These are phyloP conservation scores for Trichogramma pretiosum DNA, from an alignment of 1,140 invertebrate genomes.

Conservation along the genomic window DNA sequence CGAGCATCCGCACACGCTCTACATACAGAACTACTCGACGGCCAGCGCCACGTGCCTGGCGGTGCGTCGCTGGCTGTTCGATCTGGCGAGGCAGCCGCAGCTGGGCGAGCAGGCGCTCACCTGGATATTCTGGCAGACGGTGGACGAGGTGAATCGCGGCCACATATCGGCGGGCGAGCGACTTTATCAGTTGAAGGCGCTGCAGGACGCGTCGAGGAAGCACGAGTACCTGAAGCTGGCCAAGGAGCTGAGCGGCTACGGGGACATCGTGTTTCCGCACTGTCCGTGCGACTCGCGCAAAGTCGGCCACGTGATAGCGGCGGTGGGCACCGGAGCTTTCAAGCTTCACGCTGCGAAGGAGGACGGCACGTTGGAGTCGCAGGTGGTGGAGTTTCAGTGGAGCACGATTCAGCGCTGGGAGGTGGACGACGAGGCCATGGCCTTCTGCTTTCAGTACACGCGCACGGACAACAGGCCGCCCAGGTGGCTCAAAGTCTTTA, in stretches of 20 bases:
- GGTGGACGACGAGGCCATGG: slow-evolving; percentile 82
- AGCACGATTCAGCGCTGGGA: slow-evolving; percentile 73
- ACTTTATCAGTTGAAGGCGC: slow-evolving; percentile 88
- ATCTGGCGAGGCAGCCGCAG: slow-evolving; percentile 46
- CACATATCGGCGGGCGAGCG: slow-evolving; percentile 81
- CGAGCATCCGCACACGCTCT: slow-evolving; percentile 94
- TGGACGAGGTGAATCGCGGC: slow-evolving; percentile 91
- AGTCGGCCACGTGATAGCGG: slow-evolving; percentile 81
- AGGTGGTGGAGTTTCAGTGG: slow-evolving; percentile 81
- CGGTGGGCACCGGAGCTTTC: slow-evolving; percentile 64
- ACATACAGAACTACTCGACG: slow-evolving; percentile 99
- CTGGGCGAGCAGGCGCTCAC: slow-evolving; percentile 62
- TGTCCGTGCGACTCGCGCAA: slow-evolving; percentile 90
- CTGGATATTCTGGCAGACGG: slow-evolving; percentile 70
- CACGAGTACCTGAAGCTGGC: slow-evolving; percentile 82
- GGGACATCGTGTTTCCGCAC: slow-evolving; percentile 87
- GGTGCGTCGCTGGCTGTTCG: slow-evolving; percentile 91
- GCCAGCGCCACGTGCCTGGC: slow-evolving; percentile 92
- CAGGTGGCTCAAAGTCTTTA: slow-evolving; percentile 80
- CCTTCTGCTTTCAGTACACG: slow-evolving; percentile 80
- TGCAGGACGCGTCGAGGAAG: slow-evolving; percentile 82
- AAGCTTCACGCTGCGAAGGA: slow-evolving; percentile 81
- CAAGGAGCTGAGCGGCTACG: slow-evolving; percentile 80
- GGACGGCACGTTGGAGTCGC: slow-evolving; percentile 76
- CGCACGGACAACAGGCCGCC: slow-evolving; percentile 68